Conservation (phyloP, 1,140 invertebrate species). For the Heliconius nattereri region DNA sequence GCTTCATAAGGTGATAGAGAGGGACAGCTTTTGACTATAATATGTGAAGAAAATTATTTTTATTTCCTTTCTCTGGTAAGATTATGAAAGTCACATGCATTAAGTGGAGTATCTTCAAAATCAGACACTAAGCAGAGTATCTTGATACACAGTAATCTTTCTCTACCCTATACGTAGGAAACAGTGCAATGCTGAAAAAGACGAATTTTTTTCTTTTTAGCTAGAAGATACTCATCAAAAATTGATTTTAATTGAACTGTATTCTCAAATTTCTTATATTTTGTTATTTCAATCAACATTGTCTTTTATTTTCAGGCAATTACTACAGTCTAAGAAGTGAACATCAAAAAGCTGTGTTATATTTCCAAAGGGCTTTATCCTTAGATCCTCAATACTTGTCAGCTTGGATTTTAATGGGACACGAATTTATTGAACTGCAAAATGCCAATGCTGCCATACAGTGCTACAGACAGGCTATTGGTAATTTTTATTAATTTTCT, state of each 20-base stretch:
- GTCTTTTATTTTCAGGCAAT: slow-evolving; percentile 88
- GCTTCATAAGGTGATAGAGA: too few species aligned
- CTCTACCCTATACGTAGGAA: too few species aligned
- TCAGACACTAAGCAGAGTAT: too few species aligned
- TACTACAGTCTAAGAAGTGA: slow-evolving; percentile 98
- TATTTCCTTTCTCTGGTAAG: too few species aligned
- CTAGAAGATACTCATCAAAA: too few species aligned
- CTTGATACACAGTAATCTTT: too few species aligned
- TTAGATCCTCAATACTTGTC: slow-evolving; percentile 97
- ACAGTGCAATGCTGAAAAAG: too few species aligned
- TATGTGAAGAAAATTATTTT: too few species aligned
- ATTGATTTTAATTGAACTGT: background rate
- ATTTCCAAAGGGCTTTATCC: slow-evolving; percentile 97
- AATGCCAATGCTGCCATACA: slow-evolving; percentile 98
- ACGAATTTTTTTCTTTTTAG: too few species aligned
- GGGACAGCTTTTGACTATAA: too few species aligned
- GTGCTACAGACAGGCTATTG: slow-evolving; percentile 97
- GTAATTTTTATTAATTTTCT: slow-evolving; percentile 75
- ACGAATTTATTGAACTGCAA: slow-evolving; percentile 99
- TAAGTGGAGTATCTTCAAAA: too few species aligned
- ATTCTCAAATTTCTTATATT: background rate
- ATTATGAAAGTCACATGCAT: too few species aligned
- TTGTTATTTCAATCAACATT: background rate
- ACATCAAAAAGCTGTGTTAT: slow-evolving; percentile 97
- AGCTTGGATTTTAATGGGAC: slow-evolving; percentile 99